Percentiles rank a stretch among this genome's conserved stretches.
Conservation (phyloP, 2,113 vertebrate genomes). For the Pelecanoides urinatrix region DNA sequence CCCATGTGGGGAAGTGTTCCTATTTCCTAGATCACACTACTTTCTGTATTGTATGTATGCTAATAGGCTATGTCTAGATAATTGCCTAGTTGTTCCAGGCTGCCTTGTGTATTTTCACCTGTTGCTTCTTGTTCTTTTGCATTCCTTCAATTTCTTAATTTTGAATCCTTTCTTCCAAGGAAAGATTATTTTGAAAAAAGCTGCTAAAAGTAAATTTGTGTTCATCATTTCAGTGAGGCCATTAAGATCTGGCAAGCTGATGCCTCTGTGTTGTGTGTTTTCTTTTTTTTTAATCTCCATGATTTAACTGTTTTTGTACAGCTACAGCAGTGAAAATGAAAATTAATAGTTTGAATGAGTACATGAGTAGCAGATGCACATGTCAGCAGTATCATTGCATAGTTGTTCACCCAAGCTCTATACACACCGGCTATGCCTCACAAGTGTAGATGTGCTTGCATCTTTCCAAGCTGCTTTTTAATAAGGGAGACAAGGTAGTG, state of each 20-base stretch:
- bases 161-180: background rate
- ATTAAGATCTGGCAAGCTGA: background rate
- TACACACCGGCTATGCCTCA: background rate
- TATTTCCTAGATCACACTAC: background rate
- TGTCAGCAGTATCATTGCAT: accelerated
- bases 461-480: background rate
- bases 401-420: background rate
- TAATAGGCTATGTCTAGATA: background rate
- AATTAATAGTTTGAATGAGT: background rate
- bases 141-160: background rate
- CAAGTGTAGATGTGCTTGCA: background rate
- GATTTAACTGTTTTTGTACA: background rate
- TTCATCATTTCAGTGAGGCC: background rate
- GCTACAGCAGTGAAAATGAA: background rate
- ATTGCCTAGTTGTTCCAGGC: background rate
- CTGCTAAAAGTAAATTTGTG: background rate
- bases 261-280: background rate
- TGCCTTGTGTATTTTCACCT: background rate
- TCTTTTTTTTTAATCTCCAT: background rate
- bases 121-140: background rate
- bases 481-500: background rate
- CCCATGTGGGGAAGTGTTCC: background rate
- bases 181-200: background rate
- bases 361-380: background rate
- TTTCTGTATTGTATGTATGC: background rate